Base-by-base conservation (phyloP, 2,113 vertebrate genomes). In the Zingel zingel region DNA sequence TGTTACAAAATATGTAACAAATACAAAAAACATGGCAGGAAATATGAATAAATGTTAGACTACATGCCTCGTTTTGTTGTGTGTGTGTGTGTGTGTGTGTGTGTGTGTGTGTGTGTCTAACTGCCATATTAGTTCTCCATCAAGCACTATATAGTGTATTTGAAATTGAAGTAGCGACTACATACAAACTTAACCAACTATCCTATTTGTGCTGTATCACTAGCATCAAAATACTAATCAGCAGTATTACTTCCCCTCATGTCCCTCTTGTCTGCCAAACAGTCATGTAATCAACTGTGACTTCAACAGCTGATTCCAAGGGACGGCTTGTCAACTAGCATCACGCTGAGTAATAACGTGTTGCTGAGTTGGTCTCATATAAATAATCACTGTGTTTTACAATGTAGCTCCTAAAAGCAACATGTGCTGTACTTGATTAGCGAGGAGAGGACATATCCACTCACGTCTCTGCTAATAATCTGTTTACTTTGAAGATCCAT, bases 241-340 rank as follows among this genome's bases (percentile, higher is more conserved):
- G 50, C 86, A 77, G 43, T 77, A 75, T 85, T 54, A 48, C 62
- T 72, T 75, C 48, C 69, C 30, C 54, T 72, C 62, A 21, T 59
- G 76, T 83, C 73, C 67, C 39, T 64, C 86, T 82, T 61, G 77
- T 84, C 64, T 81, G 65, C 79, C 77, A 43, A 86, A 81, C 82
- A 87, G 86, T 81, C 77, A 82, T 56, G 73, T 80, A 48, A 76
- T 88, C 85, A 90, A 68, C 82, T 89, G 80, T 86, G 86, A 82
- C 73, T 90, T 77, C 43, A 84, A 76, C 81, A 78, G 85, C 68
- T 92, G 81, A 93, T 90, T 86, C 75, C 83, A 83, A 77, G 72
- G 82, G 90, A 92, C 87, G 88, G 87, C 84, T 81, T 91, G 90
- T 91, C 92, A 91, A 75, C 69, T 61, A 76, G 86, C 80, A 91